Evolutionary conservation across 2,888 invertebrate species (phyloP).

Genomic region (Drosophila flavopinicola): DNA sequence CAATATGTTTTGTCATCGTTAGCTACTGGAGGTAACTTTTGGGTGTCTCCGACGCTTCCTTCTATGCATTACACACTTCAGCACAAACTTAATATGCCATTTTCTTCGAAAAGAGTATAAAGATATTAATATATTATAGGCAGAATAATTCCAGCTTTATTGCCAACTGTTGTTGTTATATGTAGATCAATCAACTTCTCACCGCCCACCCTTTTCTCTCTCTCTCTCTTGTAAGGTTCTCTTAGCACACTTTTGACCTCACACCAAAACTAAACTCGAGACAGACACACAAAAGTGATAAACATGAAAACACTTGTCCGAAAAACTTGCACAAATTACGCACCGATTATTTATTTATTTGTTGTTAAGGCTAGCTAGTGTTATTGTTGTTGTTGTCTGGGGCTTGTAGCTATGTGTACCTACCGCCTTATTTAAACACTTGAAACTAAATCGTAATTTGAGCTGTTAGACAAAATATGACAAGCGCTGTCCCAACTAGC

Average conservation of each 20-base stretch:
- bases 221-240: not conserved
- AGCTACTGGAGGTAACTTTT: too few species aligned
- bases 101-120: too few species aligned
- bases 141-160: too few species aligned
- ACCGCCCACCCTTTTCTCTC: too few species aligned
- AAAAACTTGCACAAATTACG: slow-evolving; percentile 64
- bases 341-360: slow-evolving; percentile 72
- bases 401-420: slow-evolving; percentile 40
- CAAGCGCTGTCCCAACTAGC: slow-evolving; percentile 48
- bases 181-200: too few species aligned
- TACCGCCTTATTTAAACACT: slow-evolving; percentile 67
- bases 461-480: slow-evolving; percentile 79
- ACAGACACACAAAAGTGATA: slow-evolving; percentile 25
- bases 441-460: slow-evolving; percentile 79
- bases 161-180: too few species aligned
- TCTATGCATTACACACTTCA: too few species aligned
- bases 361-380: slow-evolving; percentile 23
- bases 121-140: too few species aligned
- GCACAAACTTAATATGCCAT: too few species aligned
- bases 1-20: too few species aligned
- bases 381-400: slow-evolving; percentile 46
- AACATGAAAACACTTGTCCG: slow-evolving; percentile 33
- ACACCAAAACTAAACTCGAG: too few species aligned
- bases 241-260: slow-evolving; percentile 1
- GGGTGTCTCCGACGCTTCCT: too few species aligned